A percentile compares a stretch with the other conserved stretches of the same genome.
These are phyloP conservation scores for Charadrius vociferus DNA, from an alignment of 2,113 vertebrate genomes.

Conservation along the genomic window DNA sequence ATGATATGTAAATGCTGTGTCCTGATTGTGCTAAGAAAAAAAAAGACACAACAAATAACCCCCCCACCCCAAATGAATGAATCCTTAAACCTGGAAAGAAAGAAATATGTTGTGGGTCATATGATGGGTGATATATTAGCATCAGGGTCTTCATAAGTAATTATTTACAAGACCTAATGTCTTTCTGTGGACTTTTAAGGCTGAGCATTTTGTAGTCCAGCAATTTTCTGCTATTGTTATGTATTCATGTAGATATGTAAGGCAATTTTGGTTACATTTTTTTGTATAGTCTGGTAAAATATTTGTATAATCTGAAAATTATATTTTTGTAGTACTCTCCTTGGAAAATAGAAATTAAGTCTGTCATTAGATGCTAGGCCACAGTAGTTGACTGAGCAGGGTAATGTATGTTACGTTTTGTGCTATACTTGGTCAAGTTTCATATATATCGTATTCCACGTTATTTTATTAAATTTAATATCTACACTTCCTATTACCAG, in stretches of 20 bases:
- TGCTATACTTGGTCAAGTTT: constrained; percentile 85
- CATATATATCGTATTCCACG: constrained; percentile 85
- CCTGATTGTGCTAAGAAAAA: neutral
- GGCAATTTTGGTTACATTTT: constrained; percentile 56
- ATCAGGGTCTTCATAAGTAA: constrained; percentile 38
- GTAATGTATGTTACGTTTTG: constrained; percentile 78
- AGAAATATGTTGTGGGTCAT: neutral
- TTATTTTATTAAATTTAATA: constrained; percentile 98
- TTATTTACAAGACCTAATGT: constrained; percentile 66
- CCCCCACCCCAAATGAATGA: neutral
- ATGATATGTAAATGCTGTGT: neutral
- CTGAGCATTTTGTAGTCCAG: constrained; percentile 20
- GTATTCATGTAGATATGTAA: constrained; percentile 44
- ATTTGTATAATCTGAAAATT: constrained; percentile 78
- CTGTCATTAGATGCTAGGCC: constrained; percentile 77
- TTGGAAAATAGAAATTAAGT: constrained; percentile 81
- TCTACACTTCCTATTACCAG: constrained; percentile 94
- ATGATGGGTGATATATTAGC: neutral
- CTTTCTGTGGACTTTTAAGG: constrained; percentile 25
- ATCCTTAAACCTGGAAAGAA: constrained; percentile 7
- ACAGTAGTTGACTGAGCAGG: constrained; percentile 79
- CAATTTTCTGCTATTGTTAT: constrained; percentile 41
- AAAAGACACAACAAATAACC: neutral
- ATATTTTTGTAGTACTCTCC: constrained; percentile 72
- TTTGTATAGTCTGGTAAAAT: constrained; percentile 72